phyloP scores from a whole-genome alignment of 1,140 invertebrate genomes.

The Muscidifurax raptorellus region DNA sequence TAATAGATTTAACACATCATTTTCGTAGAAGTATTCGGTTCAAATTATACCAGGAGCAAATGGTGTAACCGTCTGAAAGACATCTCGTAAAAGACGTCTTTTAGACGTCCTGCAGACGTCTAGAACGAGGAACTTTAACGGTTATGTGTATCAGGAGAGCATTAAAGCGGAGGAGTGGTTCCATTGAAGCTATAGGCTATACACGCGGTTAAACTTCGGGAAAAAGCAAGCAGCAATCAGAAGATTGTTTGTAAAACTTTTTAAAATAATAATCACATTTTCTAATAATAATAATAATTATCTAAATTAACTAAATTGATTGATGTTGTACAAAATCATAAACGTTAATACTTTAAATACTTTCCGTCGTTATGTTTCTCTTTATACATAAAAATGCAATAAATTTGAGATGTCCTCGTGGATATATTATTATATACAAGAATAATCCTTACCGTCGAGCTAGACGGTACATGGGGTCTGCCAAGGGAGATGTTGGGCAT shows the following conservation, averaged over 20 bases:
- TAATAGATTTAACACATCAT: background rate
- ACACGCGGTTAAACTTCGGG: too few species aligned
- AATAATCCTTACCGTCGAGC: constrained; percentile 64
- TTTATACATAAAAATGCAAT: too few species aligned
- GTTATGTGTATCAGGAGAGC: constrained; percentile 24
- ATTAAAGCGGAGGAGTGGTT: background rate
- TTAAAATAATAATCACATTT: too few species aligned
- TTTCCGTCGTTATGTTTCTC: too few species aligned
- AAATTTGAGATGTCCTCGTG: too few species aligned
- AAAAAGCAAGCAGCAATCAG: too few species aligned
- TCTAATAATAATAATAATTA: too few species aligned
- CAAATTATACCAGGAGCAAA: background rate
- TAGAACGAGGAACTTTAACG: constrained; percentile 37
- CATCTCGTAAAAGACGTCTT: constrained; percentile 3
- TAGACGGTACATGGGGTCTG: constrained; percentile 81
- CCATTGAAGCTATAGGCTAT: background rate
- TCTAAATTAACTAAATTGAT: too few species aligned
- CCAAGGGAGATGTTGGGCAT: constrained; percentile 97
- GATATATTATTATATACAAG: background rate
- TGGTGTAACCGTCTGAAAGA: background rate
- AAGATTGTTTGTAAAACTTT: too few species aligned
- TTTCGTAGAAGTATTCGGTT: background rate
- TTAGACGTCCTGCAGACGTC: constrained; percentile 26
- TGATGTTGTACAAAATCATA: too few species aligned
- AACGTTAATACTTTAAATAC: too few species aligned